Conservation (phyloP, 2,113 vertebrate species). For the Platanista minor region DNA sequence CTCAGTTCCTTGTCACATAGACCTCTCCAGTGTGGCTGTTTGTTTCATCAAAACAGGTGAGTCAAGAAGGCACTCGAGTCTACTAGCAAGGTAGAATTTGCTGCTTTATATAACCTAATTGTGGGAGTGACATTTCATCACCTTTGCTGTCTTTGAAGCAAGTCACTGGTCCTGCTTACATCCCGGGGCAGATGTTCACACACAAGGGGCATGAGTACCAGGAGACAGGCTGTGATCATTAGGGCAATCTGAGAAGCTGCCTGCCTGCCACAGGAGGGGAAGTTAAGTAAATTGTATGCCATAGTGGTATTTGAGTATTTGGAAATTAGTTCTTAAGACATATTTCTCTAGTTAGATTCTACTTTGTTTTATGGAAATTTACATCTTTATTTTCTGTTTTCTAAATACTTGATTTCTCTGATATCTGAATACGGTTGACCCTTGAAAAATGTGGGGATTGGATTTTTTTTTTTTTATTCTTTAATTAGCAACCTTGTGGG, state of each 20-base stretch:
- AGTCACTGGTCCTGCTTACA: background rate
- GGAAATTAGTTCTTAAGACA: background rate
- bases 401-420: background rate
- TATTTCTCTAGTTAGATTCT: background rate
- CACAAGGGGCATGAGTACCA: background rate
- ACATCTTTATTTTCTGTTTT: background rate
- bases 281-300: background rate
- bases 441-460: background rate
- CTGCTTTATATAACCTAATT: background rate
- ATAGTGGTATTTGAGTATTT: background rate
- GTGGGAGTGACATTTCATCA: background rate
- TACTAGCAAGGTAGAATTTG: background rate
- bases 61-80: background rate
- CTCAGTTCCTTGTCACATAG: background rate
- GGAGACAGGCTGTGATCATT: background rate
- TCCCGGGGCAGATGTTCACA: background rate
- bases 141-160: background rate
- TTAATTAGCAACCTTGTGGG: too few species aligned
- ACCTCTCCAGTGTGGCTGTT: background rate
- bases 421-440: background rate
- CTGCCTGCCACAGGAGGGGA: background rate
- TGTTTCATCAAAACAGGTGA: background rate
- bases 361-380: background rate
- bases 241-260: background rate
- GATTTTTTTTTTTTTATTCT: background rate